Evolutionary conservation across 2,888 invertebrate species (phyloP).

Genomic region (Dermolepida albohirtum): DNA sequence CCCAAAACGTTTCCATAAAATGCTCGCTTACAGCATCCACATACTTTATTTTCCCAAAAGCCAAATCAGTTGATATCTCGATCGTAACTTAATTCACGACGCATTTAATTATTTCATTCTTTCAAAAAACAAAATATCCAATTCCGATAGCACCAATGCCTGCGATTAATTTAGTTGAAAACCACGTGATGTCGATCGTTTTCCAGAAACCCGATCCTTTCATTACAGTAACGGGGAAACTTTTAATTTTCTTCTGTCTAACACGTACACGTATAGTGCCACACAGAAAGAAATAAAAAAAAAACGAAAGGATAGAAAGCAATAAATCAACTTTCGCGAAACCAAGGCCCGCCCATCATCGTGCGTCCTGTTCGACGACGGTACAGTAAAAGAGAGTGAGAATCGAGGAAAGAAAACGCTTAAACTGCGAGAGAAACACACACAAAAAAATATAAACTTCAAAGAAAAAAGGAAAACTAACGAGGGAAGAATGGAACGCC

Average conservation of each 20-base stretch:
- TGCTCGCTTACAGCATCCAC: too few species aligned
- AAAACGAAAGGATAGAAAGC: constrained; percentile 6
- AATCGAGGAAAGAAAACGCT: constrained; percentile 7
- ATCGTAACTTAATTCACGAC: too few species aligned
- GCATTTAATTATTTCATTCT: too few species aligned
- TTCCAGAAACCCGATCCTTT: constrained; percentile 16
- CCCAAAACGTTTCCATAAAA: too few species aligned
- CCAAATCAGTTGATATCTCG: too few species aligned
- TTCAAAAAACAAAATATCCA: too few species aligned
- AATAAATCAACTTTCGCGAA: constrained; percentile 31
- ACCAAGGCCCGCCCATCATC: constrained; percentile 17
- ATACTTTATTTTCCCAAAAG: too few species aligned
- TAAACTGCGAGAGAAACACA: constrained; percentile 30
- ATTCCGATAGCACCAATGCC: too few species aligned
- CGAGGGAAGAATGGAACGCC: constrained; percentile 57
- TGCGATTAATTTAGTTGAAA: too few species aligned
- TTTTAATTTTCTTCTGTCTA: constrained; percentile 18
- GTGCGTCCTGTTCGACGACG: neutral
- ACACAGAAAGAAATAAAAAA: constrained; percentile 6
- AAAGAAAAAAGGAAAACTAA: constrained; percentile 54
- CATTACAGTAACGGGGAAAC: constrained; percentile 16
- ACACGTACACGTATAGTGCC: neutral
- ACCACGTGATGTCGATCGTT: neutral
- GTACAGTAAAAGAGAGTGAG: constrained; percentile 2
- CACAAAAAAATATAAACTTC: constrained; percentile 51